Conservation (phyloP, 2,797 vertebrate species). For the Poecilia picta region DNA sequence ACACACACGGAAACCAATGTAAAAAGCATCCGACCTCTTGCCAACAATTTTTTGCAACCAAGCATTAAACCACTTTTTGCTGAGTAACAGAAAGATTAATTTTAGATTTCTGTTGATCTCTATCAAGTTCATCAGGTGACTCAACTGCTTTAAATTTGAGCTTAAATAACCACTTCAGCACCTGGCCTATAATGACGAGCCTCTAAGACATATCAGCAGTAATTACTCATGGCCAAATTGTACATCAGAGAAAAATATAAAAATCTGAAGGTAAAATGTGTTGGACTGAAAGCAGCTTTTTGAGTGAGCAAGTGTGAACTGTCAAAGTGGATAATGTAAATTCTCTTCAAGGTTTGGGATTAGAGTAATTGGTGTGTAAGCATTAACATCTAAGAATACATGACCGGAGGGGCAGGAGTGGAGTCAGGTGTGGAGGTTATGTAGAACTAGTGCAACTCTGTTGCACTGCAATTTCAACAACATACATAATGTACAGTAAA, state of each 20-base stretch:
- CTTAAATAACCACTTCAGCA: neutral
- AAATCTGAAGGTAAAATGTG: neutral
- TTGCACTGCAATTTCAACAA: neutral
- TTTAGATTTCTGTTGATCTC: neutral
- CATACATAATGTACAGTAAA: neutral
- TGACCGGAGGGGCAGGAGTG: constrained; percentile 6
- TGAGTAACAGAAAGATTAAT: neutral
- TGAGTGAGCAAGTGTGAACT: neutral
- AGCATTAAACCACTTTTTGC: neutral
- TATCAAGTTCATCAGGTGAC: neutral
- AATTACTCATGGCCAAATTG: constrained; percentile 1
- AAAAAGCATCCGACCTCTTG: neutral
- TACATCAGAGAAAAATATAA: constrained; percentile 2
- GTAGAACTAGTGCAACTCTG: neutral
- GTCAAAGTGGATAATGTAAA: neutral
- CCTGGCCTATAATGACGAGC: neutral
- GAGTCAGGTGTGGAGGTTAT: neutral
- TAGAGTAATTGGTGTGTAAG: neutral
- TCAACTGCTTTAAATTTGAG: neutral
- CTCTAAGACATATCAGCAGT: neutral
- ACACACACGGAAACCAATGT: neutral
- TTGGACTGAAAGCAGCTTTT: neutral
- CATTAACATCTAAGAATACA: neutral
- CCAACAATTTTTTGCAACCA: neutral
- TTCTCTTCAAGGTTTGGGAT: neutral